Conservation (phyloP, 2,113 vertebrate species). For the Bufo bufo region DNA sequence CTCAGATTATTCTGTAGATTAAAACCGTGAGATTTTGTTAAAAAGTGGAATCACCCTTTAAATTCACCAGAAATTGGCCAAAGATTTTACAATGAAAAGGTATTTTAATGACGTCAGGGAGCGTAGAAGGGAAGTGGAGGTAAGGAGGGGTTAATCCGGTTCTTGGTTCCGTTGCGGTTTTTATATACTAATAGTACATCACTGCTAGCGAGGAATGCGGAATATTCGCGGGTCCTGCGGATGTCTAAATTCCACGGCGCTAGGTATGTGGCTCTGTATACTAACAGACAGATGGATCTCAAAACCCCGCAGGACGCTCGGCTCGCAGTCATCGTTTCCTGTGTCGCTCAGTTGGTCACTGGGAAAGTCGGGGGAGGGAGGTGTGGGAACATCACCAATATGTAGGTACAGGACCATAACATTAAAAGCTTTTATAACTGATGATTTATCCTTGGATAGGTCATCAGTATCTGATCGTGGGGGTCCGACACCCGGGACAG, state of each 20-base stretch:
- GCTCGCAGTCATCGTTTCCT: background rate
- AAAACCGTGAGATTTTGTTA: background rate
- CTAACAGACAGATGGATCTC: constrained; percentile 20
- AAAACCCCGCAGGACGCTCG: background rate
- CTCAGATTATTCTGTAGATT: background rate
- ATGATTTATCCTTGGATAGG: no score
- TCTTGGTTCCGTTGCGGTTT: background rate
- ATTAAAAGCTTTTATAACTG: no score
- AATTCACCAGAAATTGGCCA: background rate
- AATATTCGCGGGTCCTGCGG: constrained; percentile 8
- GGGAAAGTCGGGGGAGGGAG: background rate
- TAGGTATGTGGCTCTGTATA: constrained; percentile 52
- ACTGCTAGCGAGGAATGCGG: constrained; percentile 40
- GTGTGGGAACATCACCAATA: no score
- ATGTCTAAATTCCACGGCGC: constrained; percentile 44
- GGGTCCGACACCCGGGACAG: no score
- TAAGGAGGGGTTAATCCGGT: background rate
- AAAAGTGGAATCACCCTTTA: background rate
- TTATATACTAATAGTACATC: constrained; percentile 37
- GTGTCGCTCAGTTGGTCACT: no score
- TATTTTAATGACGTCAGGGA: background rate
- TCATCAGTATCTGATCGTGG: no score
- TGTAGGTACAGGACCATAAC: no score
- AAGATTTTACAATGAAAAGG: background rate
- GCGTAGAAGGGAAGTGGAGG: background rate